Conservation (phyloP, 2,797 vertebrate species). For the Sandelia bainsii region DNA sequence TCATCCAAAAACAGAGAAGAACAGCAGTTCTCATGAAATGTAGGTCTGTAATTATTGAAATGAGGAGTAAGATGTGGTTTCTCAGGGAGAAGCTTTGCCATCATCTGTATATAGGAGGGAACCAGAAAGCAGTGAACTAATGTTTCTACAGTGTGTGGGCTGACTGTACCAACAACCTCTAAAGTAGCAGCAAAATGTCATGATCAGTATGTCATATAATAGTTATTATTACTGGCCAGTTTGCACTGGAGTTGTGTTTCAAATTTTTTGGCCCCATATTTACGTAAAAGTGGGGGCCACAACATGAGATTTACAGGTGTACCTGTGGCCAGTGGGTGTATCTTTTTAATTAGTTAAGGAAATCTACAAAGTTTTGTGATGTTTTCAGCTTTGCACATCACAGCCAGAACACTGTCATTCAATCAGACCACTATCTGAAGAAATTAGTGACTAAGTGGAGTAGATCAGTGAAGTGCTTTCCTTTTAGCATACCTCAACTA, state of each 20-base stretch:
- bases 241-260: too few species aligned
- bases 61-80: slow-evolving; percentile 65
- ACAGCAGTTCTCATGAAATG: slow-evolving; percentile 47
- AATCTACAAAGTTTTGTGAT: slow-evolving; percentile 3
- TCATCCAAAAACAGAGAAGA: slow-evolving; percentile 30
- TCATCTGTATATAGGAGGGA: slow-evolving; percentile 43
- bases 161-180: slow-evolving; percentile 14
- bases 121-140: slow-evolving; percentile 55
- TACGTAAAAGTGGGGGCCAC: too few species aligned
- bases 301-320: too few species aligned
- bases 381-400: slow-evolving; percentile 5
- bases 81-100: slow-evolving; percentile 31
- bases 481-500: slow-evolving; percentile 5
- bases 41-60: slow-evolving; percentile 70
- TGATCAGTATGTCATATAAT: slow-evolving; percentile 17
- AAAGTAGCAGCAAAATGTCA: slow-evolving; percentile 29
- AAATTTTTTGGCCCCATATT: too few species aligned
- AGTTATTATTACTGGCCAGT: not conserved
- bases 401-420: not conserved
- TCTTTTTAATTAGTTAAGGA: slow-evolving; percentile 16
- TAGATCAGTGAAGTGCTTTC: slow-evolving; percentile 18
- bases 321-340: not conserved
- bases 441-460: not conserved
- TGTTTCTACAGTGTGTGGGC: slow-evolving; percentile 52
- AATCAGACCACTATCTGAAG: not conserved